Percentiles rank a stretch among this genome's conserved stretches.
Conservation (phyloP, 2,797 vertebrate genomes). For the Aselliscus stoliczkanus region DNA sequence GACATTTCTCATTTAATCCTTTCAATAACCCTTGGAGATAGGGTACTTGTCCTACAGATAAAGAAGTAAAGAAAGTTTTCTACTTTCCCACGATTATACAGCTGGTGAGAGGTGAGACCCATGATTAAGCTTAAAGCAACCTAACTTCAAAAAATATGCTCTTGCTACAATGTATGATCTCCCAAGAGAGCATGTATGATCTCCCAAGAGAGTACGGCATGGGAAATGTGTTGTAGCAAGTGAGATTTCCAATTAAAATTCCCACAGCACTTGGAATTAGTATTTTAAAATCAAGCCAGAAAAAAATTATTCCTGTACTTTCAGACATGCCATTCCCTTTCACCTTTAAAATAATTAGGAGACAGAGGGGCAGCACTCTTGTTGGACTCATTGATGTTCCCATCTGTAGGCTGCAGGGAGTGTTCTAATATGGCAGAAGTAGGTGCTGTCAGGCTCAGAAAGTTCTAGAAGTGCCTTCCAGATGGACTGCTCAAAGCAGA, state of each 20-base stretch:
- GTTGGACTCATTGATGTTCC: neutral
- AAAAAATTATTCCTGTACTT: neutral
- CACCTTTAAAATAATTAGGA: constrained; percentile 25
- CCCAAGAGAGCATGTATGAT: neutral
- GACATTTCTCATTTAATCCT: neutral
- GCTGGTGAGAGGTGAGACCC: neutral
- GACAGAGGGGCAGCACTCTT: neutral
- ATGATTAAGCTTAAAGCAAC: neutral
- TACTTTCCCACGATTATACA: neutral
- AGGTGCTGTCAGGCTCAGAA: neutral
- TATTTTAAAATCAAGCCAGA: neutral
- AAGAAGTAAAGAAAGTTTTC: neutral
- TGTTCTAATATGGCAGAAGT: neutral
- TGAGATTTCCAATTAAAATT: neutral
- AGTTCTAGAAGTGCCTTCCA: neutral
- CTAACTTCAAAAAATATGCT: neutral
- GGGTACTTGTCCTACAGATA: neutral
- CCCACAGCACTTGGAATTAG: neutral
- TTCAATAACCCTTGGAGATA: neutral
- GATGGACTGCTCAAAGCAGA: neutral
- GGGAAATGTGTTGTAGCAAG: neutral
- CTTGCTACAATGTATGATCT: neutral
- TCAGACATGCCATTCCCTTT: neutral
- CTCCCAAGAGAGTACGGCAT: neutral
- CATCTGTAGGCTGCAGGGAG: too few species aligned